Conservation (phyloP, 2,113 vertebrate species). For the Mus spicilegus region DNA sequence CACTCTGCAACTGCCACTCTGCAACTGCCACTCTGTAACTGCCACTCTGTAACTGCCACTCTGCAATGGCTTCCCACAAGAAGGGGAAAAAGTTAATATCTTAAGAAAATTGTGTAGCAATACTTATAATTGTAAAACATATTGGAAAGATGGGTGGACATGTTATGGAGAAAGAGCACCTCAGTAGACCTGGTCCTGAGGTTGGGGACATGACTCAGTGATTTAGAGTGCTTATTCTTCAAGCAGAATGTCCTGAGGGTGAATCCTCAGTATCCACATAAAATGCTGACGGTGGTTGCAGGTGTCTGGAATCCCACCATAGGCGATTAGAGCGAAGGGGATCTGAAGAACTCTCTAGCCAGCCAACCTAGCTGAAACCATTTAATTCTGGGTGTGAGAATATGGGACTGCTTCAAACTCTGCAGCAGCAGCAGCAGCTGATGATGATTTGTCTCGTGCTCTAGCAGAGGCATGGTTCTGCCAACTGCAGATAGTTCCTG, state of each 20-base stretch:
- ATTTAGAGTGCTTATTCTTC: background rate
- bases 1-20: no score
- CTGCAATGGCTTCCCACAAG: no score
- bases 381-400: no score
- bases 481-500: no score
- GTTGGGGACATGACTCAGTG: background rate
- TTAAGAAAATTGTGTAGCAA: background rate
- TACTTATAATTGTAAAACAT: background rate
- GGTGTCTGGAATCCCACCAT: background rate
- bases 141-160: background rate
- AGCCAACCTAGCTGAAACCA: background rate
- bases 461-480: no score
- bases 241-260: background rate
- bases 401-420: no score
- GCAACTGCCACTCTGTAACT: no score
- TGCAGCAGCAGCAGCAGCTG: no score
- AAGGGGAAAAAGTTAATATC: background rate
- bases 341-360: background rate
- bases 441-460: no score
- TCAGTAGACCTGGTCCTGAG: background rate
- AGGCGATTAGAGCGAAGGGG: background rate
- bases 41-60: no score
- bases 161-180: background rate
- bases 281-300: no score
- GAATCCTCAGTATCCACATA: no score